A percentile compares a stretch with the other conserved stretches of the same genome.
phyloP scores from a whole-genome alignment of 2,113 vertebrate genomes.

The Microtus pennsylvanicus region DNA sequence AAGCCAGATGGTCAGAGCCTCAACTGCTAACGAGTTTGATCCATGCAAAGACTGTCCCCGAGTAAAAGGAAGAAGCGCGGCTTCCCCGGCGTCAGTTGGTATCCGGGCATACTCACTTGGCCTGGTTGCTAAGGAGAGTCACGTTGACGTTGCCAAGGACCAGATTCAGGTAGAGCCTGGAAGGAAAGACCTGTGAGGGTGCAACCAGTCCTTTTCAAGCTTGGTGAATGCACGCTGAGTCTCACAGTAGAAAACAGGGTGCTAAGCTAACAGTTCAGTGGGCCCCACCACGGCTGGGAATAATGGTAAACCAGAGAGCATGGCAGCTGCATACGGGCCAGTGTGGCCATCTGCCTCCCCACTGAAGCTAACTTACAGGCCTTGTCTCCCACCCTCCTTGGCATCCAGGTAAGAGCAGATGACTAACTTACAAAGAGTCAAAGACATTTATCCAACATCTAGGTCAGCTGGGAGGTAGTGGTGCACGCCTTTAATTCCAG shows the following conservation, averaged over 20 bases:
- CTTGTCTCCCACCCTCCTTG: neutral
- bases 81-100: neutral
- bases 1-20: neutral
- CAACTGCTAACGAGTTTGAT: neutral
- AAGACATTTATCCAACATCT: neutral
- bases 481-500: neutral
- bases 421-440: neutral
- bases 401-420: neutral
- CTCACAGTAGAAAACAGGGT: accelerated
- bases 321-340: neutral
- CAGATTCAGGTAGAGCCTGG: slow-evolving; percentile 95
- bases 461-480: neutral
- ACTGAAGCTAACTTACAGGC: neutral
- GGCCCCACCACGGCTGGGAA: neutral
- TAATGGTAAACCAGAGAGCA: neutral
- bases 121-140: slow-evolving; percentile 97
- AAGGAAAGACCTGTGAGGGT: slow-evolving; percentile 77
- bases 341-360: neutral
- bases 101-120: slow-evolving; percentile 90
- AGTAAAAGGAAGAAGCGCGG: neutral
- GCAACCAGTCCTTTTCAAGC: neutral
- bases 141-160: slow-evolving; percentile 98
- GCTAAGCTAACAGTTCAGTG: neutral
- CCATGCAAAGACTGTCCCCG: neutral
- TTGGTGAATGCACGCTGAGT: neutral